Evolutionary conservation across 2,113 vertebrate genomes (phyloP).

Genomic region (Desmodus rotundus): DNA sequence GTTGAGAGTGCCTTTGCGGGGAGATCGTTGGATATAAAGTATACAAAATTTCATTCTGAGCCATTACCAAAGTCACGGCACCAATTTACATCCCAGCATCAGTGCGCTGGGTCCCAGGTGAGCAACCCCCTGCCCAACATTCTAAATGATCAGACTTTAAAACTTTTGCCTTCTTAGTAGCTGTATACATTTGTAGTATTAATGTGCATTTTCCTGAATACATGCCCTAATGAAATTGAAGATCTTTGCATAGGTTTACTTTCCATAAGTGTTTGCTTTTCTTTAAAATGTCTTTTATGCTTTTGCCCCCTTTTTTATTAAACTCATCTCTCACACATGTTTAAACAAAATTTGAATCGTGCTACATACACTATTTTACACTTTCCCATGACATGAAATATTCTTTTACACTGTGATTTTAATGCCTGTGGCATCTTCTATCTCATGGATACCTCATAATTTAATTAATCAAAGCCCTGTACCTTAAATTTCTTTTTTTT

Average conservation of each 20-base stretch:
- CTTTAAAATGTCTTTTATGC: neutral
- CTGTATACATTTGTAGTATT: neutral
- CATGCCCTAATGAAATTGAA: neutral
- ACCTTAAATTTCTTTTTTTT: neutral
- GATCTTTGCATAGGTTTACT: neutral
- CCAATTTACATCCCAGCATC: neutral
- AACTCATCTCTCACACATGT: neutral
- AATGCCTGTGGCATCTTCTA: neutral
- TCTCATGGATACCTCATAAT: neutral
- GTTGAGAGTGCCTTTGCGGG: neutral
- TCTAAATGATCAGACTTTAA: neutral
- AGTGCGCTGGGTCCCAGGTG: neutral
- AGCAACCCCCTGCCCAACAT: neutral
- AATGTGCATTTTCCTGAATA: neutral
- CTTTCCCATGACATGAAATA: neutral
- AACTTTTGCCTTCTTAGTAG: neutral
- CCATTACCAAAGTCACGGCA: neutral
- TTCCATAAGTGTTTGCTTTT: neutral
- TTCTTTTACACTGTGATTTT: neutral
- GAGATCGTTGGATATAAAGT: neutral
- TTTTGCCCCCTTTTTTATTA: neutral
- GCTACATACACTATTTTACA: neutral
- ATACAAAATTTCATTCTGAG: neutral
- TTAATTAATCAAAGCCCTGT: neutral
- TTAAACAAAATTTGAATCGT: neutral